Evolutionary conservation across 2,113 vertebrate species (phyloP).

Genomic region (Acrocephalus kingi): DNA sequence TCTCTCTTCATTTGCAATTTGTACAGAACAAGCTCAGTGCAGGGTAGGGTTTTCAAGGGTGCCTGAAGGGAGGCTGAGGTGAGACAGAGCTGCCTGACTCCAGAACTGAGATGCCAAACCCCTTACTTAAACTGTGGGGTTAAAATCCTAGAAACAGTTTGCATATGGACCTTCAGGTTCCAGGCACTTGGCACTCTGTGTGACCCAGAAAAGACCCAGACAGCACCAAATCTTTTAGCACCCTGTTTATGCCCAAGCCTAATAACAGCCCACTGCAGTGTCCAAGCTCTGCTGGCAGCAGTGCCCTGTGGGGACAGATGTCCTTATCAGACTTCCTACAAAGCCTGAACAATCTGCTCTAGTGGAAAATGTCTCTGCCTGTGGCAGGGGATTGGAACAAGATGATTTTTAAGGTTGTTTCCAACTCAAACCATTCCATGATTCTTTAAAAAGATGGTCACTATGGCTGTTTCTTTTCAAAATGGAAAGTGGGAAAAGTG

Average conservation of each 20-base stretch:
- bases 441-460: not conserved
- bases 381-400: not conserved
- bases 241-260: not conserved
- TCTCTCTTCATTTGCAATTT: not conserved
- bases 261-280: not conserved
- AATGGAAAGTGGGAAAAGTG: not conserved
- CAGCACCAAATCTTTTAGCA: not conserved
- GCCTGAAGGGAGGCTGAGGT: not conserved
- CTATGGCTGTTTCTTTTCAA: not conserved
- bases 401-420: not conserved
- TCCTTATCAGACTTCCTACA: not conserved
- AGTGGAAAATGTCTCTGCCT: not conserved
- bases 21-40: not conserved
- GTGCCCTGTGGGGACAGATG: not conserved
- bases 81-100: not conserved
- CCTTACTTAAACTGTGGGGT: not conserved
- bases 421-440: not conserved
- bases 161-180: not conserved
- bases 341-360: not conserved
- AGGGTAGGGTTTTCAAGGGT: not conserved
- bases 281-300: fast-evolving
- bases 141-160: not conserved
- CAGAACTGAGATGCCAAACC: not conserved
- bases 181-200: not conserved
- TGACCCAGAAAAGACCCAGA: not conserved